A percentile compares a stretch with the other conserved stretches of the same genome.
phyloP scores from a whole-genome alignment of 2,888 invertebrate genomes.

The Galeruca laticollis region DNA sequence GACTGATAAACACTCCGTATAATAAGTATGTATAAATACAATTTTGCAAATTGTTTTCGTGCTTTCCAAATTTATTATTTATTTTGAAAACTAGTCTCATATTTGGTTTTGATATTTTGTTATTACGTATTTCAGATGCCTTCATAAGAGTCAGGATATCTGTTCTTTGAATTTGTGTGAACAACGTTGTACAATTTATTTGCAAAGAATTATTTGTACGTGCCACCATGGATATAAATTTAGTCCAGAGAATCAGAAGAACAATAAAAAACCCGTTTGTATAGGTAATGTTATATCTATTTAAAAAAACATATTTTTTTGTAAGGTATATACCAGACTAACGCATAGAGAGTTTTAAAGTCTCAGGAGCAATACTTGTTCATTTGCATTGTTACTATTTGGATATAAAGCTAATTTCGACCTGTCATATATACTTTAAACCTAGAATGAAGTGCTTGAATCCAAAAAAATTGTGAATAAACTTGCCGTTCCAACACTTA shows the following conservation, averaged over 20 bases:
- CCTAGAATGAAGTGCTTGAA: too few relatives aligned
- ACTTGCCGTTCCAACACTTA: background rate
- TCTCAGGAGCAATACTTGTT: too few relatives aligned
- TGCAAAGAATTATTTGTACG: conserved; percentile 74
- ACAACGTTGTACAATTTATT: conserved; percentile 74
- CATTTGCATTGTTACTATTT: too few relatives aligned
- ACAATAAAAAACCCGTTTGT: conserved; percentile 73
- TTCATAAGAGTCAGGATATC: conserved; percentile 72
- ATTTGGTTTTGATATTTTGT: background rate
- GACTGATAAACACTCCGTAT: too few relatives aligned
- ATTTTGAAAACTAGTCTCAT: background rate
- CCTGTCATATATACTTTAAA: too few relatives aligned
- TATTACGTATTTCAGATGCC: conserved; percentile 68
- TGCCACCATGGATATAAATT: conserved; percentile 75
- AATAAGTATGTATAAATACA: background rate
- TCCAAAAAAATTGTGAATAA: too few relatives aligned
- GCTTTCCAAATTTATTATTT: background rate
- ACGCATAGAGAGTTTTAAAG: too few relatives aligned
- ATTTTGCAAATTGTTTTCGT: background rate
- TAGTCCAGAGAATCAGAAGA: conserved; percentile 70
- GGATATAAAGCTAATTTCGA: too few relatives aligned
- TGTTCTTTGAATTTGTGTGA: conserved; percentile 76
- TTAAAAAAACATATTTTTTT: too few relatives aligned
- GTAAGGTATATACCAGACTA: too few relatives aligned
- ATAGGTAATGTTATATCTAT: conserved; percentile 64